Base-by-base conservation (phyloP, 2,888 invertebrate species). In the Calliphora vomitoria region DNA sequence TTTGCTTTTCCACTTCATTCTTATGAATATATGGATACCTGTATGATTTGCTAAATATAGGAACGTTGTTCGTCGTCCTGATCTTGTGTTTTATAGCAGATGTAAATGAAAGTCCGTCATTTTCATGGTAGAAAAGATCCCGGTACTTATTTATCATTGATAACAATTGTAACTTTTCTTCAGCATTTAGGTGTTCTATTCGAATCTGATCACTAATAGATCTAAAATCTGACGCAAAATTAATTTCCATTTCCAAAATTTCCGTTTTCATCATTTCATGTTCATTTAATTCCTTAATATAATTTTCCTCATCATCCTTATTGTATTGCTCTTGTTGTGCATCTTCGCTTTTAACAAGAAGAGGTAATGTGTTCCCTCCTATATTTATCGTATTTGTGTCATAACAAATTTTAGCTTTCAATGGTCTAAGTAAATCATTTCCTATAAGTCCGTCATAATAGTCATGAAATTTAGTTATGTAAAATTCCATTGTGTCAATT, bases 331-430 rank as follows among this genome's bases (percentile, higher is more conserved):
- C 31, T 71, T 50, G 15, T 53, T 50, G n/a, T 53, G 1, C 53
- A 53, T 74, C 58, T 44, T 41, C 55, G 44, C 41, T 74, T 74
- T 55, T 58, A 58, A 74, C 44, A 74, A 53, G 47, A 41, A 74
- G 58, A 38, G 58, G 72, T 74, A 74, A 41, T 55, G 58, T 74
- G 25, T 74, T 74, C 58, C 38, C 72, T 74, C 41, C 58, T 13
- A 74, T 58, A 41, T 58, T 74, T 74, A 60, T 74, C 58, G 58
- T 74, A 74, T 60, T 74, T 15, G 41, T 74, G 13, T 74, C 41
- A 44, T 74, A 72, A 53, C 55, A 72, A 72, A 72, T 53, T 72
- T 53, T 53, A 53, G 71, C 38, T 53, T 72, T 72, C 53, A 72
- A 55, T 72, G 71, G 71, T 55, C 71, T 35, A n/a, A 60, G 62